These are phyloP conservation scores for Dorcus parallelipipedus DNA, from an alignment of 2,888 invertebrate species.

Conservation along the genomic window DNA sequence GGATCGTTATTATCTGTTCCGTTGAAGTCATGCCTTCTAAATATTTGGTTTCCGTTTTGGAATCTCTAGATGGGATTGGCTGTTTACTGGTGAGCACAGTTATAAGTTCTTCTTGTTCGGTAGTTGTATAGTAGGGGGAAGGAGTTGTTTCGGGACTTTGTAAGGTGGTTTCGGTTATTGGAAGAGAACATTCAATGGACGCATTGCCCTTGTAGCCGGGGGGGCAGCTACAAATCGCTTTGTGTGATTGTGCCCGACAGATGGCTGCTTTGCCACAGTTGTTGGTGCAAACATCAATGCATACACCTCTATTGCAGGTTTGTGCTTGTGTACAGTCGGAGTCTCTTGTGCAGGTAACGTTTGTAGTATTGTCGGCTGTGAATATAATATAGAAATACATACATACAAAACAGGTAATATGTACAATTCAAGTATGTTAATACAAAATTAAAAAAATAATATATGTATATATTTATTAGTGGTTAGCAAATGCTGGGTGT, in stretches of 20 bases:
- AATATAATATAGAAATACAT: slow-evolving; percentile 42
- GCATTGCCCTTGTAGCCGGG: slow-evolving; percentile 54
- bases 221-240: slow-evolving; percentile 49
- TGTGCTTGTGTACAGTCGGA: slow-evolving; percentile 53
- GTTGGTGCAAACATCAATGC: slow-evolving; percentile 53
- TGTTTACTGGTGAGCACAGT: no score
- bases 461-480: slow-evolving; percentile 21
- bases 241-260: slow-evolving; percentile 53
- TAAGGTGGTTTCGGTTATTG: not conserved
- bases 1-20: no score
- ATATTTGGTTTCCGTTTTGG: no score
- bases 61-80: no score
- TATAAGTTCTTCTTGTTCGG: not conserved
- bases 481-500: slow-evolving; percentile 21
- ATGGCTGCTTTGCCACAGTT: slow-evolving; percentile 50
- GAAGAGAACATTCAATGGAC: slow-evolving; percentile 47
- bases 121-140: slow-evolving; percentile 6
- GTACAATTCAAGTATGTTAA: slow-evolving; percentile 28
- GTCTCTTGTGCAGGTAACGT: slow-evolving; percentile 51
- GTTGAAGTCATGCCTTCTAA: no score
- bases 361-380: slow-evolving; percentile 49
- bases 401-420: slow-evolving; percentile 34
- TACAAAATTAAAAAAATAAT: slow-evolving; percentile 24
- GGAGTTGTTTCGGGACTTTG: slow-evolving; percentile 14
- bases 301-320: slow-evolving; percentile 53